These are phyloP conservation scores for Arctia plantaginis DNA, from an alignment of 2,888 invertebrate species.

Conservation along the genomic window DNA sequence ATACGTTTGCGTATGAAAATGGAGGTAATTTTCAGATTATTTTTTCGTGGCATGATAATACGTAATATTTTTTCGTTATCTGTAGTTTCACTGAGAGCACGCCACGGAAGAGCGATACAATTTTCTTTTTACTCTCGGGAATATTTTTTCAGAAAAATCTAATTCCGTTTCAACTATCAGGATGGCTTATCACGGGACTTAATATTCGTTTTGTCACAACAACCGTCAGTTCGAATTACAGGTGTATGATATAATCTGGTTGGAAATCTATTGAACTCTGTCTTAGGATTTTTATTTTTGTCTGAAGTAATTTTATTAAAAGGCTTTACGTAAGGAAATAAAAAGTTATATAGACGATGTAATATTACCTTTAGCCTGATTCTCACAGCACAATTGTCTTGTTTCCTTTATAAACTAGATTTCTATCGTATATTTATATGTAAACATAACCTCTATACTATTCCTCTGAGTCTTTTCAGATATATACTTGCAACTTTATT, in stretches of 20 bases:
- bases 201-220: neutral
- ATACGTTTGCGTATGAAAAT: conserved; percentile 25
- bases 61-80: conserved; percentile 25
- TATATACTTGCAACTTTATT: conserved; percentile 12
- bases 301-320: neutral
- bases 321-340: neutral
- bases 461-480: conserved; percentile 11
- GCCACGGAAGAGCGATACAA: conserved; percentile 10
- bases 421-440: conserved; percentile 12
- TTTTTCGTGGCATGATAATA: conserved; percentile 29
- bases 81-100: conserved; percentile 13
- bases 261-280: neutral
- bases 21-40: conserved; percentile 37
- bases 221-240: neutral
- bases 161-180: conserved; percentile 17
- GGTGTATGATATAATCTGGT: neutral
- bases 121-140: conserved; percentile 13
- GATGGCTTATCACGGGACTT: neutral
- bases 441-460: conserved; percentile 2
- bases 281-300: neutral
- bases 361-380: neutral
- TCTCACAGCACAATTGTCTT: conserved; percentile 1
- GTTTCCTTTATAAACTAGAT: conserved; percentile 13
- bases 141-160: conserved; percentile 15
- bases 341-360: neutral